A percentile compares a stretch with the other conserved stretches of the same genome.
Evolutionary conservation across 2,113 vertebrate species (phyloP).

Genomic region (Fukomys damarensis): DNA sequence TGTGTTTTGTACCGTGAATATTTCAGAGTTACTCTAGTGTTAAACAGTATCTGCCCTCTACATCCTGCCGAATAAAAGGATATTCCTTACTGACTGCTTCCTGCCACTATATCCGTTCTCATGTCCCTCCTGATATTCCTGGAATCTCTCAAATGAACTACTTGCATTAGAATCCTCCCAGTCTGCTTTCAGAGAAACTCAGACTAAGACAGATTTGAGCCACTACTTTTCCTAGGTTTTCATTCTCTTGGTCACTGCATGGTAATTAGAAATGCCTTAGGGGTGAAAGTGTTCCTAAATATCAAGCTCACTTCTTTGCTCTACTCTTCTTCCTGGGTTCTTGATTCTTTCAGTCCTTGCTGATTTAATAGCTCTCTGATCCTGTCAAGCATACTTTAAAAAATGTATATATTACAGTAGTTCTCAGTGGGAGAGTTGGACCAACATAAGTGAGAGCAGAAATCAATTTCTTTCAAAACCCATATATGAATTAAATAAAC

Average conservation of each 20-base stretch:
- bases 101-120: not conserved
- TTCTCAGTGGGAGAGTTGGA: conserved; percentile 62
- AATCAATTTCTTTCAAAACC: conserved; percentile 64
- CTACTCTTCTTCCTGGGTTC: conserved; percentile 46
- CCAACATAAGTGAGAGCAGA: conserved; percentile 44
- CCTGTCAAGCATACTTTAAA: conserved; percentile 66
- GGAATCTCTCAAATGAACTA: not conserved
- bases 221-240: not conserved
- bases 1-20: not conserved
- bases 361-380: conserved; percentile 57
- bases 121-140: not conserved
- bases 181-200: conserved; percentile 8
- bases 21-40: not conserved
- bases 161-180: not conserved
- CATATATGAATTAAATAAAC: conserved; percentile 60
- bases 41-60: not conserved
- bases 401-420: conserved; percentile 40
- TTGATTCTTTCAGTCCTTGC: conserved; percentile 51
- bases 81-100: not conserved
- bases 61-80: not conserved
- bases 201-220: not conserved
- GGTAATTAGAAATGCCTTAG: conserved; percentile 40
- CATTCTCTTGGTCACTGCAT: not conserved
- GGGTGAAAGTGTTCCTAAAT: conserved; percentile 54
- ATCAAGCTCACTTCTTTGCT: not conserved